Evolutionary conservation across 1,140 invertebrate genomes (phyloP).

Genomic region (Drosophila mauritiana): DNA sequence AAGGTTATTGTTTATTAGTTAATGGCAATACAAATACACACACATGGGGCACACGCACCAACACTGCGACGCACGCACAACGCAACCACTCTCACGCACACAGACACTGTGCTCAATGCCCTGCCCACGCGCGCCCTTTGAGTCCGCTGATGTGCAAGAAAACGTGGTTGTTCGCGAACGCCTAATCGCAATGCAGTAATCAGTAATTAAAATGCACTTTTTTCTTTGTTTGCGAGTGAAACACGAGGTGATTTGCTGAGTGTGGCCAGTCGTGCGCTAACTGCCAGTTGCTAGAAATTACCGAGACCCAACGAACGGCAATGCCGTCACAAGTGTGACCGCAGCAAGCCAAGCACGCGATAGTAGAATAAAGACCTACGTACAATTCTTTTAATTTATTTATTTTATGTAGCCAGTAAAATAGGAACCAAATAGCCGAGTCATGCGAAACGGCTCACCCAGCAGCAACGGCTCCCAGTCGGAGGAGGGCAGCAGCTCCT

Average conservation of each 20-base stretch:
- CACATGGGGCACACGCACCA: constrained; percentile 40
- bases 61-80: constrained; percentile 48
- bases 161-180: constrained; percentile 46
- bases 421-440: constrained; percentile 4
- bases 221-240: constrained; percentile 81
- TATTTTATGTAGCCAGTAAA: background rate
- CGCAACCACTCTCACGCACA: constrained; percentile 36
- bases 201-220: constrained; percentile 80
- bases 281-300: background rate
- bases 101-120: constrained; percentile 27
- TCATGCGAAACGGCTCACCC: constrained; percentile 68
- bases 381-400: constrained; percentile 16
- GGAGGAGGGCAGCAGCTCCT: constrained; percentile 41
- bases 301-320: background rate
- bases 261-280: constrained; percentile 20
- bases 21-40: constrained; percentile 74
- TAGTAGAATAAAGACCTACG: constrained; percentile 49
- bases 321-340: background rate
- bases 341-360: constrained; percentile 39
- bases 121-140: constrained; percentile 47
- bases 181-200: constrained; percentile 58
- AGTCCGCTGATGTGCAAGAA: constrained; percentile 31
- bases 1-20: constrained; percentile 83
- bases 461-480: constrained; percentile 66
- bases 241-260: constrained; percentile 67